Evolutionary conservation across 2,797 vertebrate genomes (phyloP).

Genomic region (Rhinichthys osculus): DNA sequence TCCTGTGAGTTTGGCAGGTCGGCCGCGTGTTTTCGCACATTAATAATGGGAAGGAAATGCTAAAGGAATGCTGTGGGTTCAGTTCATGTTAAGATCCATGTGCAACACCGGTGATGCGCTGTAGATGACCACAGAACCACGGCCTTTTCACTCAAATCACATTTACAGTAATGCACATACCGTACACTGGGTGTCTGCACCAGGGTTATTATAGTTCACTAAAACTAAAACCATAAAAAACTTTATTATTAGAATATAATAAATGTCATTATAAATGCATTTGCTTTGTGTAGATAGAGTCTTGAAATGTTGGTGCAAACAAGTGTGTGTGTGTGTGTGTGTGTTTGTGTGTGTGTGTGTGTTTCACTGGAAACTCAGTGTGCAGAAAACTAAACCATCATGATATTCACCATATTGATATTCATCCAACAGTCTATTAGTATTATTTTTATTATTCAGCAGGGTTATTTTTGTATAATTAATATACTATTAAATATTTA

Average conservation of each 20-base stretch:
- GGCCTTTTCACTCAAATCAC: background rate
- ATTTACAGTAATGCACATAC: background rate
- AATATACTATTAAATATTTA: too few relatives aligned
- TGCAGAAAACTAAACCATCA: conserved; percentile 21
- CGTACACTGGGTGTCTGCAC: background rate
- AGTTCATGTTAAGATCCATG: background rate
- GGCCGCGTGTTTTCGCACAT: conserved; percentile 54
- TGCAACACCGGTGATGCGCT: background rate
- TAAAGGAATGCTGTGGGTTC: background rate
- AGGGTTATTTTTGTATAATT: too few relatives aligned
- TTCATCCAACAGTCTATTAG: too few relatives aligned
- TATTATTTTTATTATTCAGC: too few relatives aligned
- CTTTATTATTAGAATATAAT: too few relatives aligned
- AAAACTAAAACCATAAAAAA: too few relatives aligned
- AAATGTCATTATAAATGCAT: background rate
- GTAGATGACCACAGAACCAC: background rate
- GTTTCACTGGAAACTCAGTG: conserved; percentile 8
- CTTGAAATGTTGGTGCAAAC: too few relatives aligned
- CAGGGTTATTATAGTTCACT: too few relatives aligned
- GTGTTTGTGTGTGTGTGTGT: conserved; percentile 31
- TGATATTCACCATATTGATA: too few relatives aligned
- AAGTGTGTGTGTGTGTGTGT: background rate
- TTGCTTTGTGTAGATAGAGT: background rate
- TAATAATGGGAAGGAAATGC: conserved; percentile 27
- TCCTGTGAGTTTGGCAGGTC: conserved; percentile 74